Evolutionary conservation across 2,888 invertebrate genomes (phyloP).

Genomic region (Drepanosiphum platanoidis): DNA sequence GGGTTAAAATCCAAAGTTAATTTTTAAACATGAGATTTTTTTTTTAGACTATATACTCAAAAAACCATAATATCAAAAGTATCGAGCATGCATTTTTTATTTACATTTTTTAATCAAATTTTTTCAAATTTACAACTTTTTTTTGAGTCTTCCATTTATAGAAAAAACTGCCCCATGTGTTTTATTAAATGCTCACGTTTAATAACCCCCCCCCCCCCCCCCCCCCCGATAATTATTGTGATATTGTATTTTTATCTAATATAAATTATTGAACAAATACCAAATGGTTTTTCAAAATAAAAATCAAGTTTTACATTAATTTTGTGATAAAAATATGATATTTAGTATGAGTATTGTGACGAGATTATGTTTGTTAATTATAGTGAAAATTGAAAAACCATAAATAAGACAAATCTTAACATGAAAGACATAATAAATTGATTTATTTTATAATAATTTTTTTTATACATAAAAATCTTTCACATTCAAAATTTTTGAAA

Average conservation of each 20-base stretch:
- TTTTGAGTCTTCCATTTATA: conserved; percentile 36
- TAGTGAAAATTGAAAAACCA: neutral
- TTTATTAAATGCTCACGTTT: neutral
- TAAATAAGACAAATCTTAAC: too few species aligned
- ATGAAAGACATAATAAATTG: neutral
- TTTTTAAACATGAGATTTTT: neutral
- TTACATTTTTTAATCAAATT: neutral
- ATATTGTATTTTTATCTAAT: conserved; percentile 1
- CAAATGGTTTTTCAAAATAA: neutral
- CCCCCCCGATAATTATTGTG: conserved; percentile 15
- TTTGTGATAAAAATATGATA: conserved; percentile 7
- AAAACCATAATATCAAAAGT: neutral
- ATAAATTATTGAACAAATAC: neutral
- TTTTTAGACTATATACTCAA: neutral
- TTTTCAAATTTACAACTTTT: conserved; percentile 8
- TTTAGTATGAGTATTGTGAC: neutral
- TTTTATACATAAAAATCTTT: neutral
- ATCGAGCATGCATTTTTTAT: neutral
- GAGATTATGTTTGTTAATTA: neutral
- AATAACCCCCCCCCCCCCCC: too few species aligned
- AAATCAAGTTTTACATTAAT: neutral
- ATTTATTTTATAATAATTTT: neutral
- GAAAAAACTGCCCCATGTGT: conserved; percentile 10
- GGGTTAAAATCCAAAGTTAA: conserved; percentile 13
- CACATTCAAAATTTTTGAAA: neutral